These are phyloP conservation scores for Mimas tiliae DNA, from an alignment of 2,888 invertebrate species.

Conservation along the genomic window DNA sequence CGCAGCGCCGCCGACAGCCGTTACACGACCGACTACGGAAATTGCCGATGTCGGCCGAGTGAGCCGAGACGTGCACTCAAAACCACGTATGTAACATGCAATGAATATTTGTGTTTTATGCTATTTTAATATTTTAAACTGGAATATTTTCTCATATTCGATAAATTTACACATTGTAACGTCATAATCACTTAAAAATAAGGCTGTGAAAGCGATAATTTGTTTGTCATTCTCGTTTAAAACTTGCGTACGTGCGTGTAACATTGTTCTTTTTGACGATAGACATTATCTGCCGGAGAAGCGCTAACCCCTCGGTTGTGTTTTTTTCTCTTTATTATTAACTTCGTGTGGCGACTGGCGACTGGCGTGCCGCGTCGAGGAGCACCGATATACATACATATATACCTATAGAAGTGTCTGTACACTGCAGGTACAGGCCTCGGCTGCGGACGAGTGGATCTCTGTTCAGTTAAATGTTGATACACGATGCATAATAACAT, in stretches of 20 bases:
- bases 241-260: slow-evolving; percentile 41
- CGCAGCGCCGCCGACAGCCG: slow-evolving; percentile 67
- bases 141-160: slow-evolving; percentile 42
- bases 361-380: slow-evolving; percentile 30
- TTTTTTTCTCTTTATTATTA: slow-evolving; percentile 83
- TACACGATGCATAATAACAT: slow-evolving; percentile 1
- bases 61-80: slow-evolving; percentile 52
- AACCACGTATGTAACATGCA: slow-evolving; percentile 49
- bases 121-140: slow-evolving; percentile 26
- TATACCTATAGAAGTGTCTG: neutral
- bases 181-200: slow-evolving; percentile 6
- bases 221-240: slow-evolving; percentile 38
- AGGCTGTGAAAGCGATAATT: neutral
- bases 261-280: slow-evolving; percentile 57
- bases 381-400: slow-evolving; percentile 30
- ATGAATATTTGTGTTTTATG: neutral
- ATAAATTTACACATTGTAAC: slow-evolving; percentile 32
- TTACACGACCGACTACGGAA: slow-evolving; percentile 73
- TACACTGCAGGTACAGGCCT: slow-evolving; percentile 6
- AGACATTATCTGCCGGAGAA: slow-evolving; percentile 63
- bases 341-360: slow-evolving; percentile 65
- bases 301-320: slow-evolving; percentile 74
- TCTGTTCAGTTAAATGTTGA: slow-evolving; percentile 25
- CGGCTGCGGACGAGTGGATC: slow-evolving; percentile 15
- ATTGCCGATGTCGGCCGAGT: slow-evolving; percentile 67